Evolutionary conservation across 2,888 invertebrate species (phyloP).

Genomic region (Mimachlamys varia): DNA sequence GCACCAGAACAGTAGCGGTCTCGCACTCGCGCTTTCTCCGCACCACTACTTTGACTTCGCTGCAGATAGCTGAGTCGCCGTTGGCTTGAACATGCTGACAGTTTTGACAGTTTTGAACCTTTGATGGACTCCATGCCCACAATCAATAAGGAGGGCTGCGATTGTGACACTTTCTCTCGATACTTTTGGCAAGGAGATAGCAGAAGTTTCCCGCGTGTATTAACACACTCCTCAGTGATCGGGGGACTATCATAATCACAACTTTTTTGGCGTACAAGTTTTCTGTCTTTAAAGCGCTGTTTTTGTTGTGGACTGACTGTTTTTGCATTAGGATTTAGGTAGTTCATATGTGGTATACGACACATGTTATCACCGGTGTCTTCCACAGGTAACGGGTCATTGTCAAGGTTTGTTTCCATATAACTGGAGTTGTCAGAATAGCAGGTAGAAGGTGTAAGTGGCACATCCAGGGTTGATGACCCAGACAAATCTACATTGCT

Average conservation of each 20-base stretch:
- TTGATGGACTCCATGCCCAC: slow-evolving; percentile 47
- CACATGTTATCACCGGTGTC: background rate
- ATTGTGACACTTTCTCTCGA: slow-evolving; percentile 54
- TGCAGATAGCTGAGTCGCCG: slow-evolving; percentile 50
- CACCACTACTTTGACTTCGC: slow-evolving; percentile 63
- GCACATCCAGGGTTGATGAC: slow-evolving; percentile 48
- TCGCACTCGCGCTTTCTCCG: slow-evolving; percentile 58
- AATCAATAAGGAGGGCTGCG: slow-evolving; percentile 63
- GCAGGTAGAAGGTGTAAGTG: slow-evolving; percentile 50
- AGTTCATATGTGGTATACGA: slow-evolving; percentile 48
- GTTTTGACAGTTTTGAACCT: slow-evolving; percentile 38
- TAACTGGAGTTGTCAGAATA: slow-evolving; percentile 54
- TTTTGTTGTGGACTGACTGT: slow-evolving; percentile 51
- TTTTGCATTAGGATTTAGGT: slow-evolving; percentile 44
- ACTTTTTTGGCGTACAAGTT: slow-evolving; percentile 52
- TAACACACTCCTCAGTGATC: slow-evolving; percentile 39
- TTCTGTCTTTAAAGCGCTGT: slow-evolving; percentile 50
- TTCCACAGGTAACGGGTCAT: background rate
- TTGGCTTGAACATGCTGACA: slow-evolving; percentile 18
- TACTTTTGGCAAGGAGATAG: slow-evolving; percentile 29
- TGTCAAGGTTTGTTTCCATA: slow-evolving; percentile 47
- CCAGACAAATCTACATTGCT: slow-evolving; percentile 49
- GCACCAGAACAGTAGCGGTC: slow-evolving; percentile 59
- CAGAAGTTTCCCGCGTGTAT: slow-evolving; percentile 9
- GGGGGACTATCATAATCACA: slow-evolving; percentile 53